Evolutionary conservation across 2,113 vertebrate genomes (phyloP).

Genomic region (Helogale parvula): DNA sequence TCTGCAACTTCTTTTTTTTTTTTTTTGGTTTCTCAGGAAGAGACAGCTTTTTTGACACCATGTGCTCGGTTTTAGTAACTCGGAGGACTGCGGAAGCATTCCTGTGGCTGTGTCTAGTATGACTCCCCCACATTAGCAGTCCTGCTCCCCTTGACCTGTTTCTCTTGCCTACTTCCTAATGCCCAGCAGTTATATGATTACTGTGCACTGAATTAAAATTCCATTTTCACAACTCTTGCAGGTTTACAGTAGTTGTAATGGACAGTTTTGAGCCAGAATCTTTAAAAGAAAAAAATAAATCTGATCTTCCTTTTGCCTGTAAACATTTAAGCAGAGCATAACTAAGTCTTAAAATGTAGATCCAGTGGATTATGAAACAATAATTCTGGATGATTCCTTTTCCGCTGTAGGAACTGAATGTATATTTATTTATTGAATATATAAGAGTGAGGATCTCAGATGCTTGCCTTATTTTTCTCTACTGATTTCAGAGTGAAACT

Average conservation of each 20-base stretch:
- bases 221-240: not conserved
- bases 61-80: not conserved
- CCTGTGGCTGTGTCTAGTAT: not conserved
- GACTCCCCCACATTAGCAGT: not conserved
- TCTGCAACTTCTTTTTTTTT: slow-evolving; percentile 19
- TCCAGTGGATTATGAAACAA: not conserved
- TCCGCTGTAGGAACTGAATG: not conserved
- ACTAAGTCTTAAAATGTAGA: slow-evolving; percentile 7
- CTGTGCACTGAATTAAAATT: not conserved
- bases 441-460: not conserved
- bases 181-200: slow-evolving; percentile 8
- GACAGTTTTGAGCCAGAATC: not conserved
- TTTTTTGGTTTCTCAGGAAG: not conserved
- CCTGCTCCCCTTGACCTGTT: not conserved
- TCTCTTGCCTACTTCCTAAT: slow-evolving; percentile 31
- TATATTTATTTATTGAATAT: slow-evolving; percentile 2
- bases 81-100: not conserved
- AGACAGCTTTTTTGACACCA: slow-evolving; percentile 29
- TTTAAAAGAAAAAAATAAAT: not conserved
- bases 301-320: not conserved
- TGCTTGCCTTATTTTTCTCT: not conserved
- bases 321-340: slow-evolving; percentile 34
- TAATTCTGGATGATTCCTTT: not conserved
- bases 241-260: not conserved
- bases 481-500: slow-evolving; percentile 11